These are phyloP conservation scores for Enteromius unitaeniatus DNA, from an alignment of 2,797 vertebrate genomes.

Conservation along the genomic window DNA sequence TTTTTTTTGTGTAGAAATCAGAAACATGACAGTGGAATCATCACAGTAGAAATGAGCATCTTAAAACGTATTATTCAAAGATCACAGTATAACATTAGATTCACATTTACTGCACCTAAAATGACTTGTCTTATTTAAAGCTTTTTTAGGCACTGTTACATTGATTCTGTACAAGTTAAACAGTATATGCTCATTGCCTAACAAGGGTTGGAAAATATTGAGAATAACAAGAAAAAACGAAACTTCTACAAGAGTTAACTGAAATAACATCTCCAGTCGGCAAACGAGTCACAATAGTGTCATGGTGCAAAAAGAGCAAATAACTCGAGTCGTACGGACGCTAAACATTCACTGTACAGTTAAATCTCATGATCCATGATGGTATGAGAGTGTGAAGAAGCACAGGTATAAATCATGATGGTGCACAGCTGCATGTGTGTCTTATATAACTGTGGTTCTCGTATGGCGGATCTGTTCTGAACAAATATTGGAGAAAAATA, in stretches of 20 bases:
- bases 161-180: background rate
- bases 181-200: slow-evolving; percentile 3
- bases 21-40: slow-evolving; percentile 20
- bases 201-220: background rate
- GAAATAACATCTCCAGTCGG: background rate
- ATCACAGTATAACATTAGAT: background rate
- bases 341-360: slow-evolving; percentile 1
- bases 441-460: background rate
- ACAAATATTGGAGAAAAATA: background rate
- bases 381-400: background rate
- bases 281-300: background rate
- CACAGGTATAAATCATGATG: background rate
- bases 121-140: background rate
- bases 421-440: background rate
- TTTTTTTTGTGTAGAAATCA: background rate
- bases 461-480: background rate
- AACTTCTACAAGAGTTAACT: background rate
- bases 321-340: background rate
- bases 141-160: background rate
- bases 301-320: background rate
- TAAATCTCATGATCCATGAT: background rate
- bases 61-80: background rate
- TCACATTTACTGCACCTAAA: slow-evolving; percentile 13
- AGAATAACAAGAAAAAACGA: background rate
- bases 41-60: slow-evolving; percentile 5